Base-by-base conservation (phyloP, 2,888 invertebrate genomes). In the Teleiodes luculella region DNA sequence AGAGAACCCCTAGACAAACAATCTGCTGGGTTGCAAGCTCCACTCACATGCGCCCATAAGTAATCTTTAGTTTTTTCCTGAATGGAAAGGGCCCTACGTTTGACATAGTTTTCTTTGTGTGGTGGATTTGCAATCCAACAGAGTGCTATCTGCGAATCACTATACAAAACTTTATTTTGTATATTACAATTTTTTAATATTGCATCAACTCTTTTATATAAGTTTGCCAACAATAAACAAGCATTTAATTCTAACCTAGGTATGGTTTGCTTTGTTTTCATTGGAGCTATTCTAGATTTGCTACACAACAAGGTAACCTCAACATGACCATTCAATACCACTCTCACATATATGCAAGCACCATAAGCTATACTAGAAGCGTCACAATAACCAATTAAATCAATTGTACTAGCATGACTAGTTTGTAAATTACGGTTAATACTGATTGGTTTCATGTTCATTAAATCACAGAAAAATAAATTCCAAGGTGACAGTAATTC, bases 91-190 rank as follows among this genome's bases (percentile, higher is more conserved):
- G n/a, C n/a, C n/a, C n/a, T n/a, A n/a, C n/a, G n/a, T n/a, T n/a
- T n/a, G n/a, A n/a, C n/a, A n/a, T n/a, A n/a, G n/a, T n/a, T n/a
- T n/a, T n/a, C n/a, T n/a, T n/a, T n/a, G n/a, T n/a, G n/a, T n/a
- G n/a, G n/a, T n/a, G n/a, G n/a, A n/a, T n/a, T n/a, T n/a, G n/a
- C n/a, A n/a, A n/a, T n/a, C n/a, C n/a, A n/a, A n/a, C n/a, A n/a
- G n/a, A n/a, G n/a, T n/a, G n/a, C n/a, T n/a, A n/a, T 59, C 46
- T 54, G 30, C 7, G 61, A 61, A 35, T 63, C 57, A n/a, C 54
- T 37, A 24, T 35, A 56, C 20, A 57, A 51, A 30, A 24, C 31
- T 0, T 55, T 51, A 14, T 53, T 24, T 16, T 41, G 5, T 13
- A 58, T 52, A 5, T 39, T n/a, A 5, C n/a, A n/a, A n/a, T n/a